A percentile compares a stretch with the other conserved stretches of the same genome.
Evolutionary conservation across 1,140 invertebrate species (phyloP).

Genomic region (Spodoptera frugiperda): DNA sequence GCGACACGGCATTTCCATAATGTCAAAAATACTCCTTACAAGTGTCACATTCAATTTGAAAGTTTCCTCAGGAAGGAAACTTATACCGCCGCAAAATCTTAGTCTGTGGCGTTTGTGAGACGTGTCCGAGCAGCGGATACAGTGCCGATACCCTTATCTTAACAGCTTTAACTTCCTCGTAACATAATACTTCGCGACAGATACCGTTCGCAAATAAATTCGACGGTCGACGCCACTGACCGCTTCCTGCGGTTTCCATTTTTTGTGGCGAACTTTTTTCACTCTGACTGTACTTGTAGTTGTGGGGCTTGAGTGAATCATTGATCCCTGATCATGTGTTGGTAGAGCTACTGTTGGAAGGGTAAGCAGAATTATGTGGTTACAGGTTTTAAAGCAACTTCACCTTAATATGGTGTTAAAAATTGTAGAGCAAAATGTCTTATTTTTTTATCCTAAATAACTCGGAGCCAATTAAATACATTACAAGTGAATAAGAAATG

Average conservation of each 20-base stretch:
- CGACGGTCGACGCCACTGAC: slow-evolving; percentile 51
- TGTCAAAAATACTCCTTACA: slow-evolving; percentile 11
- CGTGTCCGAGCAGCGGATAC: slow-evolving; percentile 50
- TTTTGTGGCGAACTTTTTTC: slow-evolving; percentile 42
- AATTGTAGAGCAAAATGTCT: too few species aligned
- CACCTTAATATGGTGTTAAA: too few species aligned
- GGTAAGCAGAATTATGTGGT: not conserved
- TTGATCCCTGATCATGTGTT: not conserved
- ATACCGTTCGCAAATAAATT: slow-evolving; percentile 57
- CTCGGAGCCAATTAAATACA: not conserved
- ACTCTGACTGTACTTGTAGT: slow-evolving; percentile 26
- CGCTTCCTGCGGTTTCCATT: slow-evolving; percentile 51
- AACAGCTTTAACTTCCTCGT: slow-evolving; percentile 58
- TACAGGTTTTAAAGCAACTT: too few species aligned
- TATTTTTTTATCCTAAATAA: too few species aligned
- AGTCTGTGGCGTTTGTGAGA: slow-evolving; percentile 17
- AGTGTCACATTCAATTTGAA: slow-evolving; percentile 9
- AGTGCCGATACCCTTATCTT: slow-evolving; percentile 57
- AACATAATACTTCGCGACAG: slow-evolving; percentile 54
- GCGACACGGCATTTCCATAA: slow-evolving; percentile 8
- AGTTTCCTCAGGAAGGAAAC: slow-evolving; percentile 29
- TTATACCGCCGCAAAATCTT: not conserved
- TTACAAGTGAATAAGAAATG: not conserved
- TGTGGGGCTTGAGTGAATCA: slow-evolving; percentile 48
- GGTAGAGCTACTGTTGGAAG: not conserved